Base-by-base conservation (phyloP, 2,113 vertebrate species). In the Alligator sinensis region DNA sequence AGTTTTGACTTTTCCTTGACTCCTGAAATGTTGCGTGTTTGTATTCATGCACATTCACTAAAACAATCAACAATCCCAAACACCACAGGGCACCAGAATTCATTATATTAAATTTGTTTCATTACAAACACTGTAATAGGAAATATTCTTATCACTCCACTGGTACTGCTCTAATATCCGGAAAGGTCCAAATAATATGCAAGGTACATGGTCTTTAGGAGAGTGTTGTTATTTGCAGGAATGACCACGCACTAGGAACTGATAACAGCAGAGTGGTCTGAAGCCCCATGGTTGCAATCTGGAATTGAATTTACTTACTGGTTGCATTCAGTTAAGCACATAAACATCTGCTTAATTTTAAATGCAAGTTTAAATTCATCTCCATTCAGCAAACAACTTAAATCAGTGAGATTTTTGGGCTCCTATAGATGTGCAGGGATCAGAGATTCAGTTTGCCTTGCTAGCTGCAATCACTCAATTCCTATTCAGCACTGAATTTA, bases 81-180 rank as follows among this genome's bases (percentile, higher is more conserved):
- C 22, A 34, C 75, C 5, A 0, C 0, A 9, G 80, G 80, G 27
- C 1, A 6, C 54, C 10, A 80, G 80, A 64, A 89, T 85, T 89
- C 91, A 93, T 89, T 93, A 81, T 62, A 66, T 82, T 57, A 78
- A 76, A 91, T 81, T 91, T 87, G n/a, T 86, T 77, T 93, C 77
- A 92, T 90, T 77, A 80, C 70, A 86, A 93, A 47, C 18, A 58
- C 11, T 60, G 3, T 90, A 76, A 77, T 55, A 54, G 72, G 3
- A 28, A 93, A 83, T 5, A 5, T 93, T 82, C 18, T 79, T 30
- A 81, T 59, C 64, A 82, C 62, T 89, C 58, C 84, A 82, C 79
- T 89, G 62, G 38, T 87, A 79, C 22, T 5, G 61, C 21, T 77
- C 14, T 9, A 90, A 81, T 18, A 14, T 61, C 25, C 3, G n/a